Conservation (phyloP, 2,113 vertebrate species). For the Gallinago undulata region DNA sequence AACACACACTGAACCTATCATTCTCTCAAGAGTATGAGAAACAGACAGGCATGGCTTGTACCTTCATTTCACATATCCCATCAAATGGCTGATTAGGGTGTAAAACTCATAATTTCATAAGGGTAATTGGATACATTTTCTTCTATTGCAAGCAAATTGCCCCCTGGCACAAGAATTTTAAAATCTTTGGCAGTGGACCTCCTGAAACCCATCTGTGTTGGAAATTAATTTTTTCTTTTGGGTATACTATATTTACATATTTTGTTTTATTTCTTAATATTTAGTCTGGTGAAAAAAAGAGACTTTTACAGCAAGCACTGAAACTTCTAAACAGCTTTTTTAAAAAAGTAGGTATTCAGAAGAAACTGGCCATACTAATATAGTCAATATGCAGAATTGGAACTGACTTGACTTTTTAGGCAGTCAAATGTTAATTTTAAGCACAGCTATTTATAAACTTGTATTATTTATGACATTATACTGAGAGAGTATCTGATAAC, state of each 20-base stretch:
- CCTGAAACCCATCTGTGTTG: constrained; percentile 70
- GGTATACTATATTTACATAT: constrained; percentile 71
- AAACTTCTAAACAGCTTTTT: not conserved
- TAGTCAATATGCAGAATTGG: not conserved
- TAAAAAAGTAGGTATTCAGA: not conserved
- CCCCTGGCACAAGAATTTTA: constrained; percentile 52
- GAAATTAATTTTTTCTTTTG: constrained; percentile 73
- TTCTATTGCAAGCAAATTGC: constrained; percentile 59
- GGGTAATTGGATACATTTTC: constrained; percentile 64
- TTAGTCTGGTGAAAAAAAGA: constrained; percentile 65
- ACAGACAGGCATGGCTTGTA: not conserved
- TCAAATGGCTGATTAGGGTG: constrained; percentile 53
- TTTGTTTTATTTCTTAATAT: constrained; percentile 65
- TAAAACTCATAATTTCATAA: constrained; percentile 56
- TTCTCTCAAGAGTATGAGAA: not conserved
- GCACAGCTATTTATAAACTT: not conserved
- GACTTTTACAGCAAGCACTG: not conserved
- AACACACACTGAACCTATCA: not conserved
- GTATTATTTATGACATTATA: not conserved
- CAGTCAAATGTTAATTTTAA: not conserved
- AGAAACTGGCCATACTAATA: not conserved
- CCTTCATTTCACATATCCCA: constrained; percentile 37
- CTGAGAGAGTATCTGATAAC: not conserved
- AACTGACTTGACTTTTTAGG: not conserved
- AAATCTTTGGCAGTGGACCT: constrained; percentile 66